Percentiles rank a stretch among this genome's conserved stretches.
Evolutionary conservation across 35 echinoderm and acorn worm genomes (phyloP).

Genomic region (Diadema setosum): DNA sequence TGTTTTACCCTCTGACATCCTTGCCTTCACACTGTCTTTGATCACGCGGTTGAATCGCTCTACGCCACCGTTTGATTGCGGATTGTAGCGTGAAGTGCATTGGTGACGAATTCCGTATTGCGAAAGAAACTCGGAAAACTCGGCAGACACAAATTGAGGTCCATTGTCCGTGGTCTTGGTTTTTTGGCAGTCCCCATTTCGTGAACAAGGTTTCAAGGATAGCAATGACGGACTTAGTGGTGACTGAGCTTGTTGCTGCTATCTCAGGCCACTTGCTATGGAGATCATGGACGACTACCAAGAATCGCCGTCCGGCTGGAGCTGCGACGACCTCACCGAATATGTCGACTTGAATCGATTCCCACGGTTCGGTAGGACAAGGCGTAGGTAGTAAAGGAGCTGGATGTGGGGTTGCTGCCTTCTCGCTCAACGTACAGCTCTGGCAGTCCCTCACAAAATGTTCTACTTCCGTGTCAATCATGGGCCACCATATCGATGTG

Average conservation of each 20-base stretch:
- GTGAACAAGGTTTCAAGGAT: conserved; percentile 9
- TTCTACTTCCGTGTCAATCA: background rate
- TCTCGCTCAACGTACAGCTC: background rate
- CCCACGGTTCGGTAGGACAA: conserved; percentile 15
- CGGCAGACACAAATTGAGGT: background rate
- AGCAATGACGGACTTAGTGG: background rate
- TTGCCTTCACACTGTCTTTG: background rate
- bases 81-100: background rate
- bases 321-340: conserved; percentile 10
- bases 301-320: background rate
- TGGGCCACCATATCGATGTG: background rate
- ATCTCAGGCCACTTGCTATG: conserved; percentile 46
- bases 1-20: background rate
- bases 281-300: conserved; percentile 17
- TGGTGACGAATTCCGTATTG: background rate
- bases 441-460: background rate
- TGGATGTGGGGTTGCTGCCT: background rate
- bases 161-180: conserved; percentile 12
- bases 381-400: background rate
- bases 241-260: background rate
- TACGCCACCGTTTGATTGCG: no score
- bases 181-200: conserved; percentile 8
- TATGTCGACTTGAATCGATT: conserved; percentile 26
- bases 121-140: background rate
- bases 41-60: conserved; percentile 10